phyloP scores from a whole-genome alignment of 30 jellyfish, hydroid and myxozoan genomes.

The Morbakka virulenta region DNA sequence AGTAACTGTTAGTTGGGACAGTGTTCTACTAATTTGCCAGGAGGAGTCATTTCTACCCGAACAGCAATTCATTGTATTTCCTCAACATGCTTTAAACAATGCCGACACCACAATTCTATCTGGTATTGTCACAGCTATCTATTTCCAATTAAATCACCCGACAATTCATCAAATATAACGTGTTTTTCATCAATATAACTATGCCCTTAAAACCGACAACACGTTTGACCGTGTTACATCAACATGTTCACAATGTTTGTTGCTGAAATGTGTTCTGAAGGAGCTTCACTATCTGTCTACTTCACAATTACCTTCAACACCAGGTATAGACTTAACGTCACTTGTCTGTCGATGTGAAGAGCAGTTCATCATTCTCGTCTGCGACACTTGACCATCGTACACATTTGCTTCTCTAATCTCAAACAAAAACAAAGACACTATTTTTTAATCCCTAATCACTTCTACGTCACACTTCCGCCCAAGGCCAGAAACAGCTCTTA shows the following conservation, averaged over 20 bases:
- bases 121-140: background rate
- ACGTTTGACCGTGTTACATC: background rate
- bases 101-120: no score
- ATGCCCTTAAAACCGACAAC: background rate
- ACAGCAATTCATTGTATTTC: background rate
- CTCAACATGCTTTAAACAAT: no score
- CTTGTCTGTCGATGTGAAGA: background rate
- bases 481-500: background rate
- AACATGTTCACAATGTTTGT: background rate
- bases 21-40: background rate
- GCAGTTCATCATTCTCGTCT: background rate
- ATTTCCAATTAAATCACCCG: background rate
- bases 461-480: background rate
- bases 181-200: background rate
- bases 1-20: conserved; percentile 3
- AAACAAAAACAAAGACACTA: background rate
- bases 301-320: background rate
- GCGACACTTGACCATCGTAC: background rate
- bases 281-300: background rate
- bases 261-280: background rate
- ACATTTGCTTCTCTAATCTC: background rate
- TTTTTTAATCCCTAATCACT: background rate
- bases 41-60: conserved; percentile 1
- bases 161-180: background rate
- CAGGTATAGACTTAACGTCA: background rate